These are phyloP conservation scores for Larimichthys crocea DNA, from an alignment of 2,113 vertebrate species.

Conservation along the genomic window DNA sequence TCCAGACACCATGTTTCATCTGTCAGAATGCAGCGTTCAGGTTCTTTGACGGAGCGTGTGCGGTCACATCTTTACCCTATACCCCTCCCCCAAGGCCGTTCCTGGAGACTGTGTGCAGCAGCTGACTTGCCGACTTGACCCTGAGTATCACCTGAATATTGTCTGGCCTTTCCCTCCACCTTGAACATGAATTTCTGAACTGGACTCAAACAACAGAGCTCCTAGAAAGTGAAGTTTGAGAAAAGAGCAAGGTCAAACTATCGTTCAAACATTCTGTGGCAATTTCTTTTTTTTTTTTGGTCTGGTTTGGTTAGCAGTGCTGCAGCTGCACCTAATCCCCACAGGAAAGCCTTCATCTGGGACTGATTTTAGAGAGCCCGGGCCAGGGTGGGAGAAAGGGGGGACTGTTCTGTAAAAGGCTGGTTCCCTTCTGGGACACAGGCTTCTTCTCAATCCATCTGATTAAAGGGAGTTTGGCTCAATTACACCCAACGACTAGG, in stretches of 20 bases:
- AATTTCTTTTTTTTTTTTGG: constrained; percentile 4
- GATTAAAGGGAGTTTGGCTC: constrained; percentile 84
- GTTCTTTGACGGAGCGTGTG: constrained; percentile 72
- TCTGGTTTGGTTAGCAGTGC: constrained; percentile 67
- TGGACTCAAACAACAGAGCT: constrained; percentile 28
- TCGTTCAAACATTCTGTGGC: constrained; percentile 54
- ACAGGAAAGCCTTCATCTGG: constrained; percentile 81
- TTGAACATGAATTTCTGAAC: constrained; percentile 29
- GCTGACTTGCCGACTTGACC: constrained; percentile 47
- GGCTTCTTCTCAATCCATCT: constrained; percentile 70
- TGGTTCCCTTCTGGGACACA: constrained; percentile 64
- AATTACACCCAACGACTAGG: constrained; percentile 77
- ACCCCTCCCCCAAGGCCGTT: constrained; percentile 56
- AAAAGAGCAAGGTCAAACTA: constrained; percentile 63
- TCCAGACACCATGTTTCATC: constrained; percentile 70
- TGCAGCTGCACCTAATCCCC: constrained; percentile 81
- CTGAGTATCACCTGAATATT: constrained; percentile 40
- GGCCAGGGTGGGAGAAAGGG: constrained; percentile 49
- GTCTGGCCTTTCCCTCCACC: constrained; percentile 33
- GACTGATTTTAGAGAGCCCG: constrained; percentile 76
- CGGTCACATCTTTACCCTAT: constrained; percentile 63
- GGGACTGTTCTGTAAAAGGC: constrained; percentile 64
- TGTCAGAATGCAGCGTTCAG: constrained; percentile 65
- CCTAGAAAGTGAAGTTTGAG: constrained; percentile 40
- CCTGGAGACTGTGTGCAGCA: constrained; percentile 28